These are phyloP conservation scores for Procambarus virginalis DNA, from an alignment of 1,140 invertebrate species.

Conservation along the genomic window DNA sequence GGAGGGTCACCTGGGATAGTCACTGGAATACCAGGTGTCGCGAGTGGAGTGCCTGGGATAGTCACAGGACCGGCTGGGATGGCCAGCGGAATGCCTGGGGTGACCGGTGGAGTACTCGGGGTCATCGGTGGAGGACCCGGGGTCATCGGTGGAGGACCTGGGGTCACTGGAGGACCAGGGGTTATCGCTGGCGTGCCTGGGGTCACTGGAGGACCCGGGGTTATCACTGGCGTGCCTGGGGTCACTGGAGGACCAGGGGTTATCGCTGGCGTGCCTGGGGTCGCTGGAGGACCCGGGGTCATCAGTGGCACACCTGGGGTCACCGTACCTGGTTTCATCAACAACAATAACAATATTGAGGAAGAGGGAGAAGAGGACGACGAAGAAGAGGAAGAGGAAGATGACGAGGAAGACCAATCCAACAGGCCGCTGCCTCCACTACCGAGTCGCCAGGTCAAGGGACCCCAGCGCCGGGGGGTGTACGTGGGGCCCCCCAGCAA, in stretches of 20 bases:
- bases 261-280: neutral
- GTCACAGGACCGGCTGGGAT: neutral
- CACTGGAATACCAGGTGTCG: too few relatives aligned
- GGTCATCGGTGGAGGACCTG: slow-evolving; percentile 13
- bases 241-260: neutral
- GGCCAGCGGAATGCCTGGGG: too few relatives aligned
- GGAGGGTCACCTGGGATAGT: too few relatives aligned
- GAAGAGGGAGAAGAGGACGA: slow-evolving; percentile 30
- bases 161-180: neutral
- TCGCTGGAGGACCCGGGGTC: neutral
- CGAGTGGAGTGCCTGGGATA: neutral
- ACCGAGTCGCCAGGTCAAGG: slow-evolving; percentile 69
- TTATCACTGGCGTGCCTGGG: neutral
- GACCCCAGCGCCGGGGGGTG: slow-evolving; percentile 68
- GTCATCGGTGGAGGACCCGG: neutral
- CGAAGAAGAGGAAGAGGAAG: slow-evolving; percentile 15
- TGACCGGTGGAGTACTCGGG: neutral
- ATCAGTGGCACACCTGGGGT: neutral
- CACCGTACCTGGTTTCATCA: neutral
- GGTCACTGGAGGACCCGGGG: neutral
- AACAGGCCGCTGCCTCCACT: slow-evolving; percentile 70
- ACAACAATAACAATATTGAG: neutral
- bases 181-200: neutral
- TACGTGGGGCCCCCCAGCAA: slow-evolving; percentile 60
- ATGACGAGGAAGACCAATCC: slow-evolving; percentile 20